Evolutionary conservation across 2,888 invertebrate species (phyloP), one percentile per base, ranked within the genome.

Genomic region (Torymus auratus): DNA sequence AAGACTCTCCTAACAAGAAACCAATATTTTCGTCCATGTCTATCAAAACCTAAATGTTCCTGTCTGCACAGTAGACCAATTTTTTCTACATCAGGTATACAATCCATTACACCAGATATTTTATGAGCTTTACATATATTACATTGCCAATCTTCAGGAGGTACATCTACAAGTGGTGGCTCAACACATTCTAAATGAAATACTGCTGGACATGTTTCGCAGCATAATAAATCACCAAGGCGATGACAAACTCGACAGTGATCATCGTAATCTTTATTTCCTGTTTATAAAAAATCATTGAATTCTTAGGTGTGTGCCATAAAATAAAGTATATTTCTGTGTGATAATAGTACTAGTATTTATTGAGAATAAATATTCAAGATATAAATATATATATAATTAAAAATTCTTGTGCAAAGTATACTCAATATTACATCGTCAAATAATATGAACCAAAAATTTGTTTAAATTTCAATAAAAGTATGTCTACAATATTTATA

Each of bases 71-170:
- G 92, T 82, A 97, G 93, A 1, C 98, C 98, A 90, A 96, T 96
- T 88, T 96, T 97, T 88, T 99, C 98, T 83, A 96, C 94, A 88
- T 97, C 96, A 73, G 96, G 94, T 71, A 98, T 93, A 90, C 99
- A 99, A 91, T 99, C 99, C 70, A 96, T 95, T 0, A 99, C 98
- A 28, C 99, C 99, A 83, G 94, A 93, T 71, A 98, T 96, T 93
- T 96, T 96, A 89, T 99, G 98, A 71, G 96, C 95, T 89, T 96
- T 95, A 91, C 99, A 99, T 73, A 98, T 94, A 84, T 95, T 95
- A 92, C 99, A 99, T 87, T 98, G 96, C 99, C 99, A 99, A 88
- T 98, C 98, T 92, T 98, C 98, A 79, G 97, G 96, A 74, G 99
- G 99, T 65, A 99, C 98, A 91, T 98, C 96, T 70, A 95, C 94